These are phyloP conservation scores for Cryptosula pallasiana DNA, from an alignment of 2,888 invertebrate genomes.

Conservation along the genomic window DNA sequence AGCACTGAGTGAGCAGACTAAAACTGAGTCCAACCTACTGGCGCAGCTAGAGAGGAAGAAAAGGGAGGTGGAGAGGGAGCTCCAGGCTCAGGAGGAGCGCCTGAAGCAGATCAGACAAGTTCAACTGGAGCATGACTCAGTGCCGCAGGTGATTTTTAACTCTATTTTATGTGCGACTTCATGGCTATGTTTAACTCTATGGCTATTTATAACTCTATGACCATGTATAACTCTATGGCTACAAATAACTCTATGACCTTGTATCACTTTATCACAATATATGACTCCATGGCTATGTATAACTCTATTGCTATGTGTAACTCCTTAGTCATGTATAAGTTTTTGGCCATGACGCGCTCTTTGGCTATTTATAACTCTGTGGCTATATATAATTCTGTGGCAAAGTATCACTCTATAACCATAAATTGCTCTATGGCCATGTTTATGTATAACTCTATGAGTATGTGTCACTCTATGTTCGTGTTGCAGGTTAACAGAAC, in stretches of 20 bases:
- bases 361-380: no score
- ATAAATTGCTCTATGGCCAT: neutral
- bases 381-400: no score
- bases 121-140: constrained; percentile 24
- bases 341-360: no score
- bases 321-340: no score
- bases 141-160: neutral
- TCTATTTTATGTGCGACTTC: no score
- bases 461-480: neutral
- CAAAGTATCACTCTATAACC: no score
- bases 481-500: constrained; percentile 6
- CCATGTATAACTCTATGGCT: no score
- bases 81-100: constrained; percentile 35
- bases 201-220: no score
- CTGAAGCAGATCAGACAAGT: constrained; percentile 27
- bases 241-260: neutral
- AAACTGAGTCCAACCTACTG: constrained; percentile 37
- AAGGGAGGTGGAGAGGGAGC: constrained; percentile 27
- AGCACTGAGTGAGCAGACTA: neutral
- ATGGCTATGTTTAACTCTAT: no score
- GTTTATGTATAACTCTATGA: neutral
- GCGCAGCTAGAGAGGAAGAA: constrained; percentile 45
- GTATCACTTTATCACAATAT: no score
- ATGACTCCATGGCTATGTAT: no score
- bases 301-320: no score